phyloP scores from a whole-genome alignment of 2,797 vertebrate species.

The Gallinago solitaria region DNA sequence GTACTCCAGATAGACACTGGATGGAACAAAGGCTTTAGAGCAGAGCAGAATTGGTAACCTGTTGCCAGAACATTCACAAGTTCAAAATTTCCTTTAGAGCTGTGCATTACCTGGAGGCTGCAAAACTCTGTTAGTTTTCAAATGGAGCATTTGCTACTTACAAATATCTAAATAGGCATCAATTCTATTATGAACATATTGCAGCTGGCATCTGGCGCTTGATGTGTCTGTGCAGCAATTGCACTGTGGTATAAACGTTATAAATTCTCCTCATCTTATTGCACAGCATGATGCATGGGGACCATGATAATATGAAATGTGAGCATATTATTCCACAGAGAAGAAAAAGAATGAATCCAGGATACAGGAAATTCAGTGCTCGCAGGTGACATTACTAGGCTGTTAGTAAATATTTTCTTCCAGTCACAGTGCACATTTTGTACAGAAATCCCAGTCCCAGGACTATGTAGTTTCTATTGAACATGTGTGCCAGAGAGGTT shows the following conservation, averaged over 20 bases:
- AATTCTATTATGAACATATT: constrained; percentile 52
- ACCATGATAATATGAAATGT: neutral
- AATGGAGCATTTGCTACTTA: constrained; percentile 42
- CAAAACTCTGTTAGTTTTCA: constrained; percentile 50
- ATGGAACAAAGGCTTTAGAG: neutral
- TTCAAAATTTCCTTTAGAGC: neutral
- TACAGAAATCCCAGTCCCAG: neutral
- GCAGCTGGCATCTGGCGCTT: constrained; percentile 38
- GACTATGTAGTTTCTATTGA: neutral
- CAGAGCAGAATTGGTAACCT: neutral
- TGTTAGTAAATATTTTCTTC: neutral
- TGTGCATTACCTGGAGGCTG: constrained; percentile 27
- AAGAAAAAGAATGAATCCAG: neutral
- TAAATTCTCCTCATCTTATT: neutral
- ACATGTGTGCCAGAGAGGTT: neutral
- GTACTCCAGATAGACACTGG: neutral
- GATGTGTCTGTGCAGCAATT: constrained; percentile 24
- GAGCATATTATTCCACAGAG: neutral
- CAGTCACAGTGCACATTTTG: neutral
- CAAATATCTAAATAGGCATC: constrained; percentile 60
- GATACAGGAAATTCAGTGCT: neutral
- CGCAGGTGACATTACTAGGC: neutral
- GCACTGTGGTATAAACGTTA: neutral
- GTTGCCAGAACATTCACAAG: neutral
- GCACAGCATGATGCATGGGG: neutral